Base-by-base conservation (phyloP, 2,113 vertebrate genomes). In the Chrysemys picta region DNA sequence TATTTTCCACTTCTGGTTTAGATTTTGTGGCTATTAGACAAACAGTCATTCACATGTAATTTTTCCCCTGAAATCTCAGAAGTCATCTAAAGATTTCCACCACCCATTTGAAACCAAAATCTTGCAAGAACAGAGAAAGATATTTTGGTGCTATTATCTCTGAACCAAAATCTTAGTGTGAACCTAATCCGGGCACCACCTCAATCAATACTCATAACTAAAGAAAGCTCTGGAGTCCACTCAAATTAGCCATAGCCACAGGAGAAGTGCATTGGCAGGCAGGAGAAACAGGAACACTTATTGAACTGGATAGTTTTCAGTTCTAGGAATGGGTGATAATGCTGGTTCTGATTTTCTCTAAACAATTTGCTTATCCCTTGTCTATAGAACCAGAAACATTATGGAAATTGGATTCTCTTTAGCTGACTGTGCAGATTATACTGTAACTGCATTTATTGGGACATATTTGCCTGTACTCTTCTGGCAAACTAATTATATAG, bases 61-160 rank as follows among this genome's bases (percentile, higher is more conserved):
- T 1, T 22, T 85, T 90, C 83, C 53, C 80, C 22, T 10, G 83
- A 78, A 89, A 53, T 42, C 13, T 29, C 29, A 62, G 29, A 89
- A 35, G 21, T 38, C 1, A 79, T 2, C 35, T 87, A 87, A 57
- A 94, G 22, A 85, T 13, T 62, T 72, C 10, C 85, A 17, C 16
- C 49, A 7, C 3, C 6, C 1, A 89, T 89, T 83, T 72, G 38
- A 65, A 94, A 93, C 2, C 17, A 79, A 6, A 38, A 35, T 52
- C 35, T 87, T 87, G 21, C 1, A 92, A 29, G 80, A 89, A 85
- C 1, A 69, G 35, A n/a, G 19, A 79, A 62, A 81, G 6, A 75
- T 54, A 47, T 75, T 3, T 2, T n/a, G 42, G 35, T 22, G 2
- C 0, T 8, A 52, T 5, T 13, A 7, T 4, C 31, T 12, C 6